Conservation (phyloP, 2,113 vertebrate genomes). For the Etheostoma cragini region DNA sequence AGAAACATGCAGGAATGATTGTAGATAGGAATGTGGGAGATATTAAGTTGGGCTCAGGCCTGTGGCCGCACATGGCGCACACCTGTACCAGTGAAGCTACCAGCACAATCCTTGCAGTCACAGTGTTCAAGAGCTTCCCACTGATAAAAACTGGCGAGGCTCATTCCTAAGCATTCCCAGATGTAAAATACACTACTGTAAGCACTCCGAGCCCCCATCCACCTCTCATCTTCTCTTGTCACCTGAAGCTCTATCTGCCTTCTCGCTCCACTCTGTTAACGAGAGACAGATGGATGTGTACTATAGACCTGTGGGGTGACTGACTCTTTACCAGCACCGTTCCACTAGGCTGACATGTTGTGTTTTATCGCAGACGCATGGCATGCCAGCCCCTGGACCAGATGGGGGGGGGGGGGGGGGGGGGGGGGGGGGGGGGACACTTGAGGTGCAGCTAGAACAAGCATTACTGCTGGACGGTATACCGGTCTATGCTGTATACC, state of each 20-base stretch:
- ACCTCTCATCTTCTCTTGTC: neutral
- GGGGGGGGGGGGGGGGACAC: neutral
- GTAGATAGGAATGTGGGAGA: conserved; percentile 1
- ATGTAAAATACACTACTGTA: conserved; percentile 29
- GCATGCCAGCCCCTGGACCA: conserved; percentile 8
- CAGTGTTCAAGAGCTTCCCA: neutral
- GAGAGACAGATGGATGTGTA: conserved; percentile 28
- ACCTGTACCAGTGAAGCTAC: conserved; percentile 20
- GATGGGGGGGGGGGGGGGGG: conserved; percentile 5
- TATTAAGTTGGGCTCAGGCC: neutral
- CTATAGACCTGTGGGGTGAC: conserved; percentile 10
- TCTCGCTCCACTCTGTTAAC: conserved; percentile 9
- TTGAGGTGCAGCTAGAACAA: neutral
- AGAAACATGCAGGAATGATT: neutral
- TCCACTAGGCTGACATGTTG: neutral
- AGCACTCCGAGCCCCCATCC: conserved; percentile 13
- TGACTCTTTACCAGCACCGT: neutral
- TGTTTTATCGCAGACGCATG: neutral
- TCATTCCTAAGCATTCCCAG: neutral
- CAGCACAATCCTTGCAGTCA: conserved; percentile 3
- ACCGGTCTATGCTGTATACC: too few species aligned
- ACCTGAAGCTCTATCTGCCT: conserved; percentile 10
- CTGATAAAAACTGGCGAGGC: neutral
- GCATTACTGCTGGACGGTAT: neutral
- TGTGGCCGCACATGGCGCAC: conserved; percentile 24